Base-by-base conservation (phyloP, 2,888 invertebrate species). In the Clusia tigrina region DNA sequence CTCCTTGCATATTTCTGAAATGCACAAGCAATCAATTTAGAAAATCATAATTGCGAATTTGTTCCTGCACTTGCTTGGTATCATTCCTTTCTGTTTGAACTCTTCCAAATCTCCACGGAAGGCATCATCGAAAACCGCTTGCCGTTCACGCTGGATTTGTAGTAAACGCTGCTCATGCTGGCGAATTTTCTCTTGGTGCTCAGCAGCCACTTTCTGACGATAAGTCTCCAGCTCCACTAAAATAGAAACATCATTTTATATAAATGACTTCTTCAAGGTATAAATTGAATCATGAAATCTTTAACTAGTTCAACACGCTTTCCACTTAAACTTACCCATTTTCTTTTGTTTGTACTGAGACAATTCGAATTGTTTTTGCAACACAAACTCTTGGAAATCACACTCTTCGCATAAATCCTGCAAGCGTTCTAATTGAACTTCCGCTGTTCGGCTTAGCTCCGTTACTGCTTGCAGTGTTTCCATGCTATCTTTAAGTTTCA, bases 71-170 rank as follows among this genome's bases (percentile, higher is more conserved):
- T 75, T 83, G 89, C 89, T 89, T 74, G 88, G 86, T 71, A 90
- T 83, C 42, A 85, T 85, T 60, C 90, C 90, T 46, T 86, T 86
- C 70, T 85, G 85, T 77, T 89, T 90, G 71, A 87, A 90, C 58
- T 87, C 85, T 69, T 88, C 85, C 67, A 91, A 78, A 78, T 91
- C 91, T 71, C 85, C 86, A 76, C 88, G 87, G 74, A 91, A 91
- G 12, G 89, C 90, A 77, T 89, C 88, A 70, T 89, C 88, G 72
- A 90, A 91, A 1, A 88, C 89, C 64, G 88, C 87, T 72, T 90
- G 90, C 32, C 90, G 84, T 75, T 91, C 91, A 70, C 86, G 86
- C 70, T 89, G 83, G 6, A 86, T 78, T 68, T 84, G 83, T 60
- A 86, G 85, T 62, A 88, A 85, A 55, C 85, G 85, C 24, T 85